Percentiles rank a stretch among this genome's conserved stretches.
These are phyloP conservation scores for Stenodema calcarata DNA, from an alignment of 2,888 invertebrate species.

Conservation along the genomic window DNA sequence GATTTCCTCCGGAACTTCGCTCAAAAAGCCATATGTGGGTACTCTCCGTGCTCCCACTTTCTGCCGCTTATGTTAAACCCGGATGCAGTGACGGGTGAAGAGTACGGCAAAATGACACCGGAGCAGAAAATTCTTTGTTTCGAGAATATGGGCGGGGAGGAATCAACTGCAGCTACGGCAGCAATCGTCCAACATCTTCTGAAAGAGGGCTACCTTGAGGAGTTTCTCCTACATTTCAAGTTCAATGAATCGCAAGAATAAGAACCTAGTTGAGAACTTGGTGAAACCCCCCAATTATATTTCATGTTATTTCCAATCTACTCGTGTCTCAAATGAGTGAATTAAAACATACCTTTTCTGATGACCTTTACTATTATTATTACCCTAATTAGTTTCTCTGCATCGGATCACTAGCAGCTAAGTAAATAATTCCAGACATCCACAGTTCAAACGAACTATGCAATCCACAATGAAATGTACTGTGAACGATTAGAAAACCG, in stretches of 20 bases:
- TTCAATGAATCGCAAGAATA: not conserved
- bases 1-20: constrained; percentile 45
- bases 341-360: too few species aligned
- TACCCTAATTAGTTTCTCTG: too few species aligned
- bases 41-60: constrained; percentile 49
- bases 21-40: constrained; percentile 52
- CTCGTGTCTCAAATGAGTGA: too few species aligned
- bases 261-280: not conserved
- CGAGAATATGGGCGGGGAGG: constrained; percentile 44
- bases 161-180: constrained; percentile 43
- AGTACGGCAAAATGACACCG: not conserved
- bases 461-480: too few species aligned
- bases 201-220: constrained; percentile 56
- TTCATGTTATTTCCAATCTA: too few species aligned
- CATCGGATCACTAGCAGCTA: too few species aligned
- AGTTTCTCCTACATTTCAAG: constrained; percentile 23
- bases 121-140: constrained; percentile 33
- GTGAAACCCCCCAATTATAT: too few species aligned
- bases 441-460: too few species aligned
- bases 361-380: too few species aligned
- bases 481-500: too few species aligned
- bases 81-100: not conserved
- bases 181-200: constrained; percentile 54
- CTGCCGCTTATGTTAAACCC: constrained; percentile 52
- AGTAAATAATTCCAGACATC: too few species aligned